Percentiles rank a stretch among this genome's conserved stretches.
Evolutionary conservation across 2,113 vertebrate genomes (phyloP).

Genomic region (Turnix velox): DNA sequence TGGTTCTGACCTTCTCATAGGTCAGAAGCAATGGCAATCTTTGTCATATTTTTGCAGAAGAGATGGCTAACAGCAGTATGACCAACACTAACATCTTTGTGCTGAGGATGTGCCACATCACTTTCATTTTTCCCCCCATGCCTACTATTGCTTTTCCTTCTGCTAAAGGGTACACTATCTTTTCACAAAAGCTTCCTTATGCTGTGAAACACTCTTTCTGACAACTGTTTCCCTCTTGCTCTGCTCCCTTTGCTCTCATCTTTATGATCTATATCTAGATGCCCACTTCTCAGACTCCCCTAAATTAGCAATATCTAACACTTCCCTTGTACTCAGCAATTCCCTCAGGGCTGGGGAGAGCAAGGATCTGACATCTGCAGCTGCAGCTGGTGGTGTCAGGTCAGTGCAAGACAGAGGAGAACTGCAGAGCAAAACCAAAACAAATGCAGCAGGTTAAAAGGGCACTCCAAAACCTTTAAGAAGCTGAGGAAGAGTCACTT

Average conservation of each 20-base stretch:
- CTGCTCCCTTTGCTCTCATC: neutral
- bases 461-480: neutral
- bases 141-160: neutral
- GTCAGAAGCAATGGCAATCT: neutral
- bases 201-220: neutral
- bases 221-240: neutral
- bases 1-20: neutral
- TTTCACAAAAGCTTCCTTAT: neutral
- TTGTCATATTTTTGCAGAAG: neutral
- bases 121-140: neutral
- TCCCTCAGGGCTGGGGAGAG: accelerated
- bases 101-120: neutral
- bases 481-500: neutral
- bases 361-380: neutral
- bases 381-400: neutral
- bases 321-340: neutral
- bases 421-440: neutral
- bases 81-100: neutral
- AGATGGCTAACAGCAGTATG: accelerated
- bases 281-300: neutral
- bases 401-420: neutral
- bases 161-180: neutral
- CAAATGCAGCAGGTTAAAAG: neutral
- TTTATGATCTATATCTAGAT: neutral
- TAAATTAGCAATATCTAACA: neutral